Percentiles rank a stretch among this genome's conserved stretches.
These are phyloP conservation scores for Cairina moschata DNA, from an alignment of 2,113 vertebrate genomes.

Conservation along the genomic window DNA sequence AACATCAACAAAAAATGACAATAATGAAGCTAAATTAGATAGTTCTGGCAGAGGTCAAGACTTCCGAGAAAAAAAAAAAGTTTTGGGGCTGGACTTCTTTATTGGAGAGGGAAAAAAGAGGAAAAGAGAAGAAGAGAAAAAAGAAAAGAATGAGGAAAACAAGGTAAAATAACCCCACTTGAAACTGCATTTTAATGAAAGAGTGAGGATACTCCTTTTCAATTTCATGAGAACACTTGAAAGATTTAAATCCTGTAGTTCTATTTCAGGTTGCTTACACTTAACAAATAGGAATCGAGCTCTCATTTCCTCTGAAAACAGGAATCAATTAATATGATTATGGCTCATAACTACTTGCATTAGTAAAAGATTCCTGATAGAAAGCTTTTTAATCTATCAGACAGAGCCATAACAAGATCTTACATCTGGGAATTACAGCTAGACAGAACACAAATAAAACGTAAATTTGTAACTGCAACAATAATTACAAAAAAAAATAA, in stretches of 20 bases:
- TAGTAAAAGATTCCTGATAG: constrained; percentile 24
- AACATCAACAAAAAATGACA: not conserved
- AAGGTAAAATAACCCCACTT: not conserved
- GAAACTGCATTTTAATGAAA: not conserved
- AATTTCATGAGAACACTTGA: not conserved
- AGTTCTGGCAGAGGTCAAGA: not conserved
- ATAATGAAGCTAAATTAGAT: not conserved
- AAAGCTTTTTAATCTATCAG: constrained; percentile 34
- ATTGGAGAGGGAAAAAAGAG: not conserved
- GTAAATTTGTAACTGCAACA: not conserved
- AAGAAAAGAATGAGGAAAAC: not conserved
- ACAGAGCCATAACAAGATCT: not conserved
- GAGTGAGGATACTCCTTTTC: not conserved
- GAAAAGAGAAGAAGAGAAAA: not conserved
- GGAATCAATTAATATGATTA: constrained; percentile 24
- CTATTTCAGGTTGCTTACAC: not conserved
- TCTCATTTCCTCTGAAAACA: constrained; percentile 31
- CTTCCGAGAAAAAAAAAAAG: not conserved
- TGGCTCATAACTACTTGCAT: not conserved
- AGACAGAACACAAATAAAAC: not conserved
- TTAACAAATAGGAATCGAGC: not conserved
- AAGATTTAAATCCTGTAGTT: not conserved
- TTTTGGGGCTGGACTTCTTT: not conserved
- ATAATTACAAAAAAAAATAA: not conserved
- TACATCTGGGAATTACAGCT: not conserved